Conservation (phyloP, 1,140 invertebrate genomes). For the Calephelis virginiensis region DNA sequence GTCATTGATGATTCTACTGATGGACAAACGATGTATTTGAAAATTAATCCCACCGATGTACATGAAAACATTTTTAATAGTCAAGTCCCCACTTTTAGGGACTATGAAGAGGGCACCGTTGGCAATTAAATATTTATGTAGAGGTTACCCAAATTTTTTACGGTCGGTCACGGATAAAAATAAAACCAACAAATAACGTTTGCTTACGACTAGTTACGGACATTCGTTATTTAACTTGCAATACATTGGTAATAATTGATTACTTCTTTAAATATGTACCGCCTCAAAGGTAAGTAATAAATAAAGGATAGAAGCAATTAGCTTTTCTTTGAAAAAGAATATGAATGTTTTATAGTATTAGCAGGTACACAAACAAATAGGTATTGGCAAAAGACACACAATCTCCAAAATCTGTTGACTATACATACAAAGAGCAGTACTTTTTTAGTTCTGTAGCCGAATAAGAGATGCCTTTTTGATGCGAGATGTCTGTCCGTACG, state of each 20-base stretch:
- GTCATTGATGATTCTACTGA: too few species aligned
- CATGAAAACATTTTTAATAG: constrained; percentile 28
- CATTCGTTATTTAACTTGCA: constrained; percentile 31
- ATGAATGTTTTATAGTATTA: too few species aligned
- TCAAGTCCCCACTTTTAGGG: constrained; percentile 26
- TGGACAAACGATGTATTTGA: not conserved
- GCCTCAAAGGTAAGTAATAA: not conserved
- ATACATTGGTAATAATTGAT: not conserved
- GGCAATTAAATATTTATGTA: constrained; percentile 35
- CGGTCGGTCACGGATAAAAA: constrained; percentile 29
- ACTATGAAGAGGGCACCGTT: constrained; percentile 20
- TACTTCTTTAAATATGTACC: constrained; percentile 1
- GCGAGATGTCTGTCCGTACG: too few species aligned
- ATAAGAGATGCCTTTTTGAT: too few species aligned
- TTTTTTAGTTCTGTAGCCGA: too few species aligned
- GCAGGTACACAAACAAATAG: too few species aligned
- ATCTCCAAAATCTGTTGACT: too few species aligned
- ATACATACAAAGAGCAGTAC: too few species aligned
- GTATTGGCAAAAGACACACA: too few species aligned
- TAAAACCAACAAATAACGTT: constrained; percentile 22
- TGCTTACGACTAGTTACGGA: constrained; percentile 8
- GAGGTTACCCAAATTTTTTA: constrained; percentile 18
- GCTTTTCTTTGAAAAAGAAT: too few species aligned
- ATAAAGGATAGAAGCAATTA: not conserved
- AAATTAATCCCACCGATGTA: not conserved